Evolutionary conservation across 2,888 invertebrate species (phyloP), one percentile per base, ranked within the genome.

Genomic region (Bedellia somnulentella): DNA sequence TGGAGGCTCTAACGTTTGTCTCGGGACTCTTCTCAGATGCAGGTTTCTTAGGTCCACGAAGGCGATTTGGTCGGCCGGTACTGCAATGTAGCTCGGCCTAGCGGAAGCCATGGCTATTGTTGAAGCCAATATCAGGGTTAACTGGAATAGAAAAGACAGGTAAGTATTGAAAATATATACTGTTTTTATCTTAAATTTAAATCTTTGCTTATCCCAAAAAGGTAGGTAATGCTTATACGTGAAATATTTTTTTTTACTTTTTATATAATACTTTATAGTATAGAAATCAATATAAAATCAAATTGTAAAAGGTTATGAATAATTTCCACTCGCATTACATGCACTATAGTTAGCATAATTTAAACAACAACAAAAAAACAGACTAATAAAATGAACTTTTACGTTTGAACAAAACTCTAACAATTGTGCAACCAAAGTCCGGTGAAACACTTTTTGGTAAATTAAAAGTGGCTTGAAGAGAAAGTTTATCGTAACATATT

Each of bases 41-140:
- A 70, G 27, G 2, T 67, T 64, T 12, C 63, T 62, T 24, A 81
- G 56, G 44, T 81, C 80, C 39, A 81, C 57, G 46, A 81, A 73
- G 29, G 81, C 79, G 36, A 81, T 68, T 46, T 80, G 80, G 42
- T 81, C 81, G 2, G 81, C 73, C 0, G 82, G 81, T 12, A 82
- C 80, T 11, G 81, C 81, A 37, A 82, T 78, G 62, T 77, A 82
- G 9, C 80, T 77, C 0, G 80, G 80, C 45, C 75, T 71, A 11
- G 77, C 80, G 26, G 54, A 35, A 2, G 56, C 54, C 11, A 53
- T 45, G 25, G 58, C 57, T 4, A 51, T 47, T 14, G 61, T 24
- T 21, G 60, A 43, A 15, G 56, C 44, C 31, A 71, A 36, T 27
- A 67, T 51, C 36, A 66, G 24, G 17, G 56, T 36, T 33, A 58